A percentile compares a stretch with the other conserved stretches of the same genome.
phyloP scores from a whole-genome alignment of 2,113 vertebrate species.

The Vimba vimba region DNA sequence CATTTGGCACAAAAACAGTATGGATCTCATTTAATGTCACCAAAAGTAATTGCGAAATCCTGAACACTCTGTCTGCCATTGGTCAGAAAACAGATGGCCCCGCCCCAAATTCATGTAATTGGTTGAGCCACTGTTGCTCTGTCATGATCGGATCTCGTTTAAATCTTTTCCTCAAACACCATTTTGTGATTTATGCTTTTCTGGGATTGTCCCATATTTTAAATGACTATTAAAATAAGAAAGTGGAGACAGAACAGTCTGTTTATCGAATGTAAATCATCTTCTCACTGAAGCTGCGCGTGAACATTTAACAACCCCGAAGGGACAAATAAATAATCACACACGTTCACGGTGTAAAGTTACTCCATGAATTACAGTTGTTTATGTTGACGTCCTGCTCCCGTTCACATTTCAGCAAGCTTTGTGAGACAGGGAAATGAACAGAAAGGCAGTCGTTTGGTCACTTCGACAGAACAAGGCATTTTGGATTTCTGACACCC shows the following conservation, averaged over 20 bases:
- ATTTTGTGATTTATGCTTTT: not conserved
- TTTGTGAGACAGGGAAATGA: not conserved
- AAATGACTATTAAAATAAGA: slow-evolving; percentile 1
- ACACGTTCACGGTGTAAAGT: slow-evolving; percentile 2
- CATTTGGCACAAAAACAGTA: not conserved
- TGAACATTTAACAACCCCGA: slow-evolving; percentile 7
- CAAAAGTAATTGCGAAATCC: not conserved
- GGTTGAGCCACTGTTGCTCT: not conserved
- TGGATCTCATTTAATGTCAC: not conserved
- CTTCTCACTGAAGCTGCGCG: not conserved
- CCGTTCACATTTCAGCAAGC: not conserved
- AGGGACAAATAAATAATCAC: slow-evolving; percentile 21
- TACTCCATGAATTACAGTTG: not conserved
- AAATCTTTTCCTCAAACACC: not conserved
- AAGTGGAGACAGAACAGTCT: not conserved
- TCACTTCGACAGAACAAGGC: not conserved
- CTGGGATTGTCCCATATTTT: not conserved
- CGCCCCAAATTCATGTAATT: not conserved
- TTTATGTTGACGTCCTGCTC: not conserved
- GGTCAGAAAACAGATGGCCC: not conserved
- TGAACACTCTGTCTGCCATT: not conserved
- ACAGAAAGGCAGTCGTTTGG: not conserved
- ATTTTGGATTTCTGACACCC: not conserved
- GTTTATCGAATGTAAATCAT: slow-evolving; percentile 15
- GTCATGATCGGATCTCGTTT: not conserved